phyloP scores from a whole-genome alignment of 2,888 invertebrate species.

The Mylabris sibirica region DNA sequence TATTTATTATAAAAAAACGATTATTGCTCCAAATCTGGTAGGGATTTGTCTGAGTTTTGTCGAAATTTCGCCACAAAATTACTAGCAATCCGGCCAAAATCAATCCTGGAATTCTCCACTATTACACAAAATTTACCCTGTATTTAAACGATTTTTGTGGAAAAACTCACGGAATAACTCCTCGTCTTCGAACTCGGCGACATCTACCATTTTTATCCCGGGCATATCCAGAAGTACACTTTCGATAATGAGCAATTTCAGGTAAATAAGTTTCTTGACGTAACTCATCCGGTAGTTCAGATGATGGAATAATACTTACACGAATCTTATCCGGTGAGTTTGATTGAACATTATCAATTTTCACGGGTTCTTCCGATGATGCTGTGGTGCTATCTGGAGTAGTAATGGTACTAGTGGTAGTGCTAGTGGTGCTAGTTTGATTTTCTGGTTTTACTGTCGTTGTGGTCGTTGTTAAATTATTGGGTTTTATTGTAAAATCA shows the following conservation, averaged over 20 bases:
- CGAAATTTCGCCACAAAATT: constrained; percentile 52
- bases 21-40: neutral
- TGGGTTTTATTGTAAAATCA: constrained; percentile 75
- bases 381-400: constrained; percentile 20
- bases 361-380: constrained; percentile 24
- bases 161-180: constrained; percentile 44
- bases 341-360: constrained; percentile 21
- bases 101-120: constrained; percentile 48
- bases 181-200: constrained; percentile 53
- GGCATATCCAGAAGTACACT: constrained; percentile 54
- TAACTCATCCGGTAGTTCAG: neutral
- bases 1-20: neutral
- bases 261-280: constrained; percentile 40
- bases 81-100: constrained; percentile 52
- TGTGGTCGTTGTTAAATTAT: constrained; percentile 41
- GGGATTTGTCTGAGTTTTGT: neutral
- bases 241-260: constrained; percentile 48
- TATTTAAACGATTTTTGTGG: neutral
- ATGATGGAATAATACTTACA: constrained; percentile 42
- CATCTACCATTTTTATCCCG: constrained; percentile 59
- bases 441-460: constrained; percentile 22
- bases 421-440: constrained; percentile 23
- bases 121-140: constrained; percentile 15
- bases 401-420: constrained; percentile 26
- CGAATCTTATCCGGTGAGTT: constrained; percentile 48